These are phyloP conservation scores for Cygnus atratus DNA, from an alignment of 2,113 vertebrate species.

Conservation along the genomic window DNA sequence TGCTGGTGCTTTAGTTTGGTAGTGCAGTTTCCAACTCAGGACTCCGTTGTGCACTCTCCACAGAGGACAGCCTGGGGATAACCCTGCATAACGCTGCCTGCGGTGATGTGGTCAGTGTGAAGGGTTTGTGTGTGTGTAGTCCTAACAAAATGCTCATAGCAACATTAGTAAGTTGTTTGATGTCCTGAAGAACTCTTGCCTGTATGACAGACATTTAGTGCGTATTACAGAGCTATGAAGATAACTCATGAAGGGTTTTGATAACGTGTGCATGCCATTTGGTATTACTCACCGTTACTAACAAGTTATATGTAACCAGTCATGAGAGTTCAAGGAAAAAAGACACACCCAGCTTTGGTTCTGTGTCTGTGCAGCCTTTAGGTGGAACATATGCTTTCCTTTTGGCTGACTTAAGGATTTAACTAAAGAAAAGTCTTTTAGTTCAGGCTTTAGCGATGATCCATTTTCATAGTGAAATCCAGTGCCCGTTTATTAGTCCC, in stretches of 20 bases:
- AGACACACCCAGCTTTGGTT: not conserved
- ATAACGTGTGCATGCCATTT: not conserved
- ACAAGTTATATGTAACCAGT: not conserved
- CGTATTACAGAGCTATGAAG: not conserved
- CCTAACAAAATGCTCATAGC: not conserved
- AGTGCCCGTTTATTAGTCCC: fast-evolving
- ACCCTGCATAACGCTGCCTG: fast-evolving
- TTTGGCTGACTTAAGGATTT: not conserved
- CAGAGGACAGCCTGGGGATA: not conserved
- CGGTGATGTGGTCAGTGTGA: fast-evolving
- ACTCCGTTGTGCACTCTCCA: fast-evolving
- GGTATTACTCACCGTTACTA: not conserved
- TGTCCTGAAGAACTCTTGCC: not conserved
- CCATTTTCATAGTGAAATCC: not conserved
- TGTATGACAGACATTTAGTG: not conserved
- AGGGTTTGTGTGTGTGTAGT: not conserved
- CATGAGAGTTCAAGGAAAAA: not conserved
- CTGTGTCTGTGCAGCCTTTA: not conserved
- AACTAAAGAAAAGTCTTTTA: not conserved
- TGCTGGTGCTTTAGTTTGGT: not conserved
- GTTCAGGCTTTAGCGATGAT: not conserved
- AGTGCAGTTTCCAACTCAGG: not conserved
- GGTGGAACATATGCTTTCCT: not conserved
- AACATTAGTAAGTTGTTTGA: not conserved
- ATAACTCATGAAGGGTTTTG: not conserved